Percentiles rank a stretch among this genome's conserved stretches.
These are phyloP conservation scores for Ditylenchus dipsaci DNA, from an alignment of 1,140 invertebrate genomes.

Conservation along the genomic window DNA sequence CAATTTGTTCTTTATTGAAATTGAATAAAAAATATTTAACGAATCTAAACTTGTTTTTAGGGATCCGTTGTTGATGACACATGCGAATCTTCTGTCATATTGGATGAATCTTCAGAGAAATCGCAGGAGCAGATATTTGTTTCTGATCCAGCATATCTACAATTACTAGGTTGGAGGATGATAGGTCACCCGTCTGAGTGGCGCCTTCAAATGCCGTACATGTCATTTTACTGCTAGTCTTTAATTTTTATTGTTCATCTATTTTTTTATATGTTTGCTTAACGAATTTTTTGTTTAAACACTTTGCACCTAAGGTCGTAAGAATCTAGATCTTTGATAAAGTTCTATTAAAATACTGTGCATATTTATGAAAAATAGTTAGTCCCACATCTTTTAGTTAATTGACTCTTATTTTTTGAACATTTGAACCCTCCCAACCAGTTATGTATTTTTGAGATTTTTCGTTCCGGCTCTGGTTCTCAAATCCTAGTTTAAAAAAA, in stretches of 20 bases:
- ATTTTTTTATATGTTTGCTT: no score
- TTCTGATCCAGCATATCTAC: slow-evolving; percentile 46
- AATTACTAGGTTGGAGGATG: slow-evolving; percentile 54
- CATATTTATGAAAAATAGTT: no score
- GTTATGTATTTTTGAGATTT: no score
- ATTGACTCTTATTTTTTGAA: no score
- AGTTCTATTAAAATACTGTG: no score
- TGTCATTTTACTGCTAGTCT: slow-evolving; percentile 47
- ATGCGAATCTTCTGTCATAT: slow-evolving; percentile 41
- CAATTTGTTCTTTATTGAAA: background rate
- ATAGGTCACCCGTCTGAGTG: slow-evolving; percentile 52
- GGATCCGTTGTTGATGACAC: slow-evolving; percentile 31
- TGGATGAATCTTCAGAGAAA: slow-evolving; percentile 37
- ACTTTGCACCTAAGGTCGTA: no score
- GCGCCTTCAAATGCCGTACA: slow-evolving; percentile 51
- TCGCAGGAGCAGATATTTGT: slow-evolving; percentile 52
- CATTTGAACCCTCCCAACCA: no score
- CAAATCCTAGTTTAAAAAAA: no score
- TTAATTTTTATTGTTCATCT: background rate
- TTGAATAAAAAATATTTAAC: background rate
- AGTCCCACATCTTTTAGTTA: no score
- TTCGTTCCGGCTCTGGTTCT: no score
- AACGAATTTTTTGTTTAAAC: no score
- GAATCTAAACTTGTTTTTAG: slow-evolving; percentile 36
- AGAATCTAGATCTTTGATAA: no score